Percentiles rank a stretch among this genome's conserved stretches.
Conservation (phyloP, 2,797 vertebrate genomes). For the Sebastes taczanowskii region DNA sequence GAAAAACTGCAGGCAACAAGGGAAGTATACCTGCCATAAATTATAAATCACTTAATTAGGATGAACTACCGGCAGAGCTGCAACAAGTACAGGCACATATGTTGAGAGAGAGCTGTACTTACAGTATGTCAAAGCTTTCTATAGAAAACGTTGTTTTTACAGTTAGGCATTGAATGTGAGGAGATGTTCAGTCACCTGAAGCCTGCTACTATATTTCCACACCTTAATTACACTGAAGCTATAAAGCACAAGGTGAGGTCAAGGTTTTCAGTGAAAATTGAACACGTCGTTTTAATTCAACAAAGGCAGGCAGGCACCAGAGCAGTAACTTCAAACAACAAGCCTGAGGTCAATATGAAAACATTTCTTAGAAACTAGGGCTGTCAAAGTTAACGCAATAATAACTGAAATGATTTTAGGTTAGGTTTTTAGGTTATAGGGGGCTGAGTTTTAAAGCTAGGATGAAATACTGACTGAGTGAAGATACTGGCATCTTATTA, state of each 20-base stretch:
- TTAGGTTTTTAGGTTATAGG: too few relatives aligned
- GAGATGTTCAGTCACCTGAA: neutral
- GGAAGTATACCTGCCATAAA: conserved; percentile 24
- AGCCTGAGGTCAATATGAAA: neutral
- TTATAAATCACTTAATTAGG: conserved; percentile 42
- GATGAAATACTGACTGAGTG: too few relatives aligned
- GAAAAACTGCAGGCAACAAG: conserved; percentile 32
- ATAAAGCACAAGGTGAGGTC: conserved; percentile 1
- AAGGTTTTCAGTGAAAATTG: neutral
- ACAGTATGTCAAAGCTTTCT: neutral
- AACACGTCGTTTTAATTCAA: neutral
- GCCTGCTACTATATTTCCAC: conserved; percentile 19
- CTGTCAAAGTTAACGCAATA: too few relatives aligned
- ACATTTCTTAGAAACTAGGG: neutral
- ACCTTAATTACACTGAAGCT: conserved; percentile 6
- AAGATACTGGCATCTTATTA: too few relatives aligned
- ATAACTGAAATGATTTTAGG: too few relatives aligned
- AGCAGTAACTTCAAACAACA: neutral
- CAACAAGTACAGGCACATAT: conserved; percentile 47
- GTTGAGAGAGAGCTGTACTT: neutral
- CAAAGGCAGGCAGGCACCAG: neutral
- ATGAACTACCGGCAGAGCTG: conserved; percentile 28
- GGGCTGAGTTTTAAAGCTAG: too few relatives aligned
- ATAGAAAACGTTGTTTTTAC: neutral
- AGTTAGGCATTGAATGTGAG: neutral